Base-by-base conservation (phyloP, 2,113 vertebrate genomes). In the Alethe diademata region DNA sequence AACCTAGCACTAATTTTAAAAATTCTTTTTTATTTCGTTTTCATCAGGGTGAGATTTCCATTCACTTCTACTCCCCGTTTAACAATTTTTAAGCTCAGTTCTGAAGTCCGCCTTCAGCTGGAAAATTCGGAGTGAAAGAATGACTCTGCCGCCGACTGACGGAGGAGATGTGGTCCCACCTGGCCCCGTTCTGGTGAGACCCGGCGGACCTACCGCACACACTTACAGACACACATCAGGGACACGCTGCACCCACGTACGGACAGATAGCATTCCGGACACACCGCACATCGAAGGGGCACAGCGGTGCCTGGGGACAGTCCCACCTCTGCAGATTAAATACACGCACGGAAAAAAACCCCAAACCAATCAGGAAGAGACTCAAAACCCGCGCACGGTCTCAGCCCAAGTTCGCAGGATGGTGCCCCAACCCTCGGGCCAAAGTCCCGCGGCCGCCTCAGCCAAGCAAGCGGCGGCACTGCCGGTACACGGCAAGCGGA, bases 41-140 rank as follows among this genome's bases (percentile, higher is more conserved):
- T 58, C 40, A 53, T 4, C 12, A 14, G 2, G 2, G 7, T 19
- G 20, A 35, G 6, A 31, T 6, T 56, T 51, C 50, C 0, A 0
- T 15, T 12, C 14, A 28, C 9, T 78, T 56, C 40, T 50, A 25
- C 28, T 43, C 48, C 23, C 23, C 6, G 2, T 42, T 60, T 7
- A 40, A 64, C 5, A 13, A 25, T 70, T 78, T 90, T 60, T 29
- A 25, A 78, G 20, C 17, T 25, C 38, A 60, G 25, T 9, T 54
- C 28, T 42, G 5, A 20, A 54, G 20, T 0, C 38, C 13, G 7
- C 22, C 48, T 62, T 28, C 36, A 64, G 43, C 53, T 48, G 62
- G 29, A 35, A 75, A 18, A 53, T 51, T 28, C 9, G 6, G 1
- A 45, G 57, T 12, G 33, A 13, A 15, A 33, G 33, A 20, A 6